Base-by-base conservation (phyloP, 2,797 vertebrate genomes). In the Protonibea diacanthus region DNA sequence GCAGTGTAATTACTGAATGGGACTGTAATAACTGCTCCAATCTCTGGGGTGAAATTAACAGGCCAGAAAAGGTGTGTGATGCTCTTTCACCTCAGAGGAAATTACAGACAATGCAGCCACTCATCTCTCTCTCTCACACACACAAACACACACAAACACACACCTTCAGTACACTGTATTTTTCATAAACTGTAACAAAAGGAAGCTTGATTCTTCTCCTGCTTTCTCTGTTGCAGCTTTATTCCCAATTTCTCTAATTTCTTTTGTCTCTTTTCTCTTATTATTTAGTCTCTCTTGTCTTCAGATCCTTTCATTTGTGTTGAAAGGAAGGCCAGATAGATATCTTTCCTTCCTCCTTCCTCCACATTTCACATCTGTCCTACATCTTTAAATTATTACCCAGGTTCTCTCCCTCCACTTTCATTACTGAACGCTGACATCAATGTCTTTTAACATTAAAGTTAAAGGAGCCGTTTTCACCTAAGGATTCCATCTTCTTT, bases 1-100 rank as follows among this genome's bases (percentile, higher is more conserved):
- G 69, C 62, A 40, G 47, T 86, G 83, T 90, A 91, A 92, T 91
- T 91, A 91, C 86, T 88, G 84, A 84, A 86, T 81, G 59, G 64
- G 68, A 84, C 88, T 60, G 85, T 85, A 93, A 91, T 92, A 90
- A 91, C 82, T 53, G 83, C 71, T 57, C 29, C 18, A 4, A 62
- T 92, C 90, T 89, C 90, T 69, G 61, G 88, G 82, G 90, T 71
- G 63, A 80, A 75, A 91, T 90, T 84, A 90, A 68, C 77, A 74
- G 69, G 68, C 55, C 33, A 61, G 80, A 82, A 70, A 88, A 89
- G 86, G 87, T 91, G 89, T 61, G 77, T 81, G 83, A 84, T 83
- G 84, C 60, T 81, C 87, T 85, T 86, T 84, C 83, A 86, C 87
- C 90, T 68, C 61, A 58, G 71, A 86, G 89, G 85, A 89, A 87